phyloP scores from a whole-genome alignment of 1,140 invertebrate species.

The Drosophila asahinai region DNA sequence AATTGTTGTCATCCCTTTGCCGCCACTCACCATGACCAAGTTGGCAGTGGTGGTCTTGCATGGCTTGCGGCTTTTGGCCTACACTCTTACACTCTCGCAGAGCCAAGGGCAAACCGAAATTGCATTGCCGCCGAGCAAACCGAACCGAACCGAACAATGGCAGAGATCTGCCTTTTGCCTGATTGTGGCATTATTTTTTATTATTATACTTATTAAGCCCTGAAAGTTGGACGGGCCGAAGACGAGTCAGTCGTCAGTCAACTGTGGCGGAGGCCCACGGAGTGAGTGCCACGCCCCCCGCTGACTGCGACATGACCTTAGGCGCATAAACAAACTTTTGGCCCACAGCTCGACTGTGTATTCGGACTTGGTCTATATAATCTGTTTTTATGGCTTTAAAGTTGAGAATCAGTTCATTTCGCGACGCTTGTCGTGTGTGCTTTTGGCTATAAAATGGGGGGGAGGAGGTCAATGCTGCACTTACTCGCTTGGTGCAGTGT shows the following conservation, averaged over 20 bases:
- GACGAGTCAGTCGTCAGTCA: slow-evolving; percentile 33
- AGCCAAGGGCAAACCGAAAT: slow-evolving; percentile 48
- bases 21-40: slow-evolving; percentile 51
- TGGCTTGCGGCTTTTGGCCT: slow-evolving; percentile 23
- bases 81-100: slow-evolving; percentile 40
- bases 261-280: slow-evolving; percentile 37
- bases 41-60: slow-evolving; percentile 33
- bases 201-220: slow-evolving; percentile 69
- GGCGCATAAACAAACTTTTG: slow-evolving; percentile 76
- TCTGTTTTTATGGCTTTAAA: slow-evolving; percentile 59
- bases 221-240: slow-evolving; percentile 32
- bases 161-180: slow-evolving; percentile 41
- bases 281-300: slow-evolving; percentile 39
- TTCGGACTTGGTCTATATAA: slow-evolving; percentile 59
- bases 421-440: background rate
- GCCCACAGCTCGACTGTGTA: slow-evolving; percentile 11
- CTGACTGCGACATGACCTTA: slow-evolving; percentile 69
- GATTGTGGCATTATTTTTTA: slow-evolving; percentile 62
- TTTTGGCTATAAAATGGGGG: slow-evolving; percentile 42
- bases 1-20: slow-evolving; percentile 46
- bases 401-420: slow-evolving; percentile 38
- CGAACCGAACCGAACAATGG: slow-evolving; percentile 50
- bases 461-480: slow-evolving; percentile 57
- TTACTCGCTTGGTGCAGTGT: slow-evolving; percentile 39
- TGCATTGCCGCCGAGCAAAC: slow-evolving; percentile 42